phyloP scores from a whole-genome alignment of 2,797 vertebrate species.

The Neosilurus hyrtlii region DNA sequence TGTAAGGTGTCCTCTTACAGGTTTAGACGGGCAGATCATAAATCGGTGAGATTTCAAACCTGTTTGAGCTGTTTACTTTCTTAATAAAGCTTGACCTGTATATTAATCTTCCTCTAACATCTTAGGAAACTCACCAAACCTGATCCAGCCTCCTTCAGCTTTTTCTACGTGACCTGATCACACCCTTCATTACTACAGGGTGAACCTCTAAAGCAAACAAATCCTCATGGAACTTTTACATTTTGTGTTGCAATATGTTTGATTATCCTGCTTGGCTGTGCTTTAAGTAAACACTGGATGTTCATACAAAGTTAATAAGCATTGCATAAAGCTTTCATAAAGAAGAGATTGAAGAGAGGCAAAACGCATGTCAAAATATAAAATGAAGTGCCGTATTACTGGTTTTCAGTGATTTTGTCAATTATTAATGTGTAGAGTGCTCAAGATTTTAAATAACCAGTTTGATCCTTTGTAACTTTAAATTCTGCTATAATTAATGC shows the following conservation, averaged over 20 bases:
- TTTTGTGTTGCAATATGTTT: slow-evolving; percentile 2
- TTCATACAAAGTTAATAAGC: background rate
- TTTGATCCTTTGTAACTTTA: background rate
- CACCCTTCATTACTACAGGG: slow-evolving; percentile 2
- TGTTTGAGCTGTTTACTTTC: slow-evolving; percentile 27
- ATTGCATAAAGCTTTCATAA: background rate
- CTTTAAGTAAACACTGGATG: background rate
- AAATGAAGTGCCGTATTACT: background rate
- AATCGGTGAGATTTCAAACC: slow-evolving; percentile 33
- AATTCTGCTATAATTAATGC: background rate
- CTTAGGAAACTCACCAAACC: slow-evolving; percentile 39
- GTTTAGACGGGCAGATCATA: background rate
- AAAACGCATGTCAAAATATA: background rate
- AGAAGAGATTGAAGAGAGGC: background rate
- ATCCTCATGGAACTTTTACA: slow-evolving; percentile 1
- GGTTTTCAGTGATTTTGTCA: background rate
- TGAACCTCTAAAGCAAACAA: slow-evolving; percentile 37
- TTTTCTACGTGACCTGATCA: slow-evolving; percentile 12
- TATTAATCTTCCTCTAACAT: slow-evolving; percentile 30
- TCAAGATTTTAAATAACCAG: background rate
- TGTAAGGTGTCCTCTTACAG: background rate
- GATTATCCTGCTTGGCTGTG: background rate
- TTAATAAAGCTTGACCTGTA: slow-evolving; percentile 1
- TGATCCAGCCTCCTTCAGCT: slow-evolving; percentile 34
- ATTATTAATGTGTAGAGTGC: background rate